phyloP scores from a whole-genome alignment of 2,797 vertebrate species.

The Gadopsis bispinosus region DNA sequence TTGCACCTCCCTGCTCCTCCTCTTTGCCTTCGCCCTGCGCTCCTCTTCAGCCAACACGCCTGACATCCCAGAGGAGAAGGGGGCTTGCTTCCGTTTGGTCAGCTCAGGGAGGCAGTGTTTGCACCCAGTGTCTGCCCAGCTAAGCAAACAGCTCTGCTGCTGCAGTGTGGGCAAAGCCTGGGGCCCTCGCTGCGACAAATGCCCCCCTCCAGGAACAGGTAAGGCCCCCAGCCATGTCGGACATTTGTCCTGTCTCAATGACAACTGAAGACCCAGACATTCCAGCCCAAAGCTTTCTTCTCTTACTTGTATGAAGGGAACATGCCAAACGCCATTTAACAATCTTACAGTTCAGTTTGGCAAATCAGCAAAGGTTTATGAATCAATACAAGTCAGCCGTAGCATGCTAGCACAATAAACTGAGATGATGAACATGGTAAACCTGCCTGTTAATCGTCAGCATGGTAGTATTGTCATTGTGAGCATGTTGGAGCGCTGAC shows the following conservation, averaged over 20 bases:
- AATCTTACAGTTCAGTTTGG: background rate
- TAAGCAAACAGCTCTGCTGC: constrained; percentile 99
- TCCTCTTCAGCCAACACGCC: constrained; percentile 88
- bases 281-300: background rate
- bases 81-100: constrained; percentile 96
- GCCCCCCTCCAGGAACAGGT: constrained; percentile 97
- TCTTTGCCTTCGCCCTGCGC: constrained; percentile 56
- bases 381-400: background rate
- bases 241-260: constrained; percentile 5
- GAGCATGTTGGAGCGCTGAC: background rate
- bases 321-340: background rate
- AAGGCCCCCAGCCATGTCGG: constrained; percentile 69
- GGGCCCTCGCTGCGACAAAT: constrained; percentile 96
- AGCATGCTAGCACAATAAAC: background rate
- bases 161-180: constrained; percentile 99
- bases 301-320: constrained; percentile 9
- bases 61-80: constrained; percentile 93
- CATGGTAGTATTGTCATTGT: background rate
- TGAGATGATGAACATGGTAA: background rate
- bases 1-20: constrained; percentile 50
- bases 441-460: background rate
- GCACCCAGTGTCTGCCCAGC: constrained; percentile 96
- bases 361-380: constrained; percentile 1
- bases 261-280: background rate
- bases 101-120: constrained; percentile 94